Percentiles rank a stretch among this genome's conserved stretches.
Evolutionary conservation across 2,113 vertebrate species (phyloP).

Genomic region (Etia nguti): DNA sequence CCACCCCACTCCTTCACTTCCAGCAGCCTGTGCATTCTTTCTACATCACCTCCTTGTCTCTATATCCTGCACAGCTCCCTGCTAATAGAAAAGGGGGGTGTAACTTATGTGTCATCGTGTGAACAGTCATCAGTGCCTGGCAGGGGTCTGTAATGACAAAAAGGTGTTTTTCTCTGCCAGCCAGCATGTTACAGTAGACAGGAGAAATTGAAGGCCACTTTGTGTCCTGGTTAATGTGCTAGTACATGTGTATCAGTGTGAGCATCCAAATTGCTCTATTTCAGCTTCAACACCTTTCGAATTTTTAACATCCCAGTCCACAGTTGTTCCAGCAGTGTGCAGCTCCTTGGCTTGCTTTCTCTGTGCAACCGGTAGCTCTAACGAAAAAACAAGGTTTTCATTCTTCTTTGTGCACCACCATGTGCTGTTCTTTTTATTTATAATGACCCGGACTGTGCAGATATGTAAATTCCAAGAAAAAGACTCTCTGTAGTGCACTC

Average conservation of each 20-base stretch:
- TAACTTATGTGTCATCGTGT: slow-evolving; percentile 39
- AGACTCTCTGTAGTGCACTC: slow-evolving; percentile 3
- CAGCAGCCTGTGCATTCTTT: neutral
- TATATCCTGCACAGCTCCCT: slow-evolving; percentile 5
- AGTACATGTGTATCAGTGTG: neutral
- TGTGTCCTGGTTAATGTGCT: neutral
- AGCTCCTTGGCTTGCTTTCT: neutral
- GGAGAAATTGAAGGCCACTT: neutral
- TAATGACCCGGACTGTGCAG: neutral
- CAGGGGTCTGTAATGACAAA: slow-evolving; percentile 19
- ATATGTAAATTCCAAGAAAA: slow-evolving; percentile 11
- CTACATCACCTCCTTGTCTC: neutral
- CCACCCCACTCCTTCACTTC: neutral
- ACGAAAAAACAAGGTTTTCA: neutral
- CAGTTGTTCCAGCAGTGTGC: neutral
- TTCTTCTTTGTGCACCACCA: neutral
- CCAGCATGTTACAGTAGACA: neutral
- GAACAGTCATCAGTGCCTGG: slow-evolving; percentile 26
- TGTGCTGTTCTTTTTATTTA: neutral
- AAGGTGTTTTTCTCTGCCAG: slow-evolving; percentile 15
- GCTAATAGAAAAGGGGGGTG: neutral
- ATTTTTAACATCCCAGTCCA: neutral
- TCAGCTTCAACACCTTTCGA: neutral
- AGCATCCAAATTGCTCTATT: neutral
- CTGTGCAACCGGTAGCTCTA: neutral